phyloP scores from a whole-genome alignment of 2,888 invertebrate genomes.

The Harmothoe impar region DNA sequence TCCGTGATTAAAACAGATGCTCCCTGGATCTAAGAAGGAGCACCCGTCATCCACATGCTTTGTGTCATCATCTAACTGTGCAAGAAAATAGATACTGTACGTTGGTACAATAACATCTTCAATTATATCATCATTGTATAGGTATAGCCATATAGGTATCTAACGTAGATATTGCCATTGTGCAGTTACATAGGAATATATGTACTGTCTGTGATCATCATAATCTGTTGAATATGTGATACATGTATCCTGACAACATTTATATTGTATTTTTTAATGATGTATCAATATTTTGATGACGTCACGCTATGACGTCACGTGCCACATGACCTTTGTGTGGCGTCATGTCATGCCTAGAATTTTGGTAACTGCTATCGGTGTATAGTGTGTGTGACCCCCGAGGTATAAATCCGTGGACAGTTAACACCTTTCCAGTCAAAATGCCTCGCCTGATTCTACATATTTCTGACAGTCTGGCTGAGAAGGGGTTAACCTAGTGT shows the following conservation, averaged over 20 bases:
- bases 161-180: not conserved
- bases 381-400: slow-evolving; percentile 25
- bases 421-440: slow-evolving; percentile 51
- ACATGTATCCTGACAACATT: too few species aligned
- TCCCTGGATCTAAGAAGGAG: slow-evolving; percentile 47
- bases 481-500: slow-evolving; percentile 51
- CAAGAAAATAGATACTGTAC: not conserved
- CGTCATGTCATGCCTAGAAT: too few species aligned
- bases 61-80: not conserved
- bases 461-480: slow-evolving; percentile 57
- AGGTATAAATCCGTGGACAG: slow-evolving; percentile 39
- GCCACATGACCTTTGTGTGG: too few species aligned
- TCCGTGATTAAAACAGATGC: not conserved
- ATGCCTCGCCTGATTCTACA: slow-evolving; percentile 44
- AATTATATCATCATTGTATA: not conserved
- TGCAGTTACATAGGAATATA: not conserved
- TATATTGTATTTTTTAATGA: too few species aligned
- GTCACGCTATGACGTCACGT: too few species aligned
- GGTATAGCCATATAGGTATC: not conserved
- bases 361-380: not conserved
- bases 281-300: too few species aligned
- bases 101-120: too few species aligned
- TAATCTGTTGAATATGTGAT: too few species aligned
- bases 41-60: not conserved
- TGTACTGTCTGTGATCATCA: too few species aligned